Evolutionary conservation across 2,888 invertebrate genomes (phyloP), one percentile per base, ranked within the genome.

Genomic region (Eupithecia vulgata): DNA sequence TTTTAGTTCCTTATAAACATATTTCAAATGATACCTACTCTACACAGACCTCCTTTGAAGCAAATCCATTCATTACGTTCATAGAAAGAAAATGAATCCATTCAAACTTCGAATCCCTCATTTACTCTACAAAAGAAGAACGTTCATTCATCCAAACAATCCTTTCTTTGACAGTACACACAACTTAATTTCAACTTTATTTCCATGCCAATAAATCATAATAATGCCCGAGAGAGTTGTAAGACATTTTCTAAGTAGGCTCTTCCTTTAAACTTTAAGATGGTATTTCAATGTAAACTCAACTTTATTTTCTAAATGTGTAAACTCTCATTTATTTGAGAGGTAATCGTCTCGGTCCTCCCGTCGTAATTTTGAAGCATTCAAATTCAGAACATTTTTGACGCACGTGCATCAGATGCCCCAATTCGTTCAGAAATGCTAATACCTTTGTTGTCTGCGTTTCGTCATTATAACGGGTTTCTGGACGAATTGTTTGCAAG

Each of bases 381-480:
- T 77, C 67, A 42, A 74, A 76, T 74, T 76, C 59, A 70, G 77
- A 74, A 77, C 52, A 72, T 75, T 79, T 78, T 77, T 76, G 74
- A 66, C 77, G 78, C 77, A 78, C 77, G 79, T 79, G 80, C 78
- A 76, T 74, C 70, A 61, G 69, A 75, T 78, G 79, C 73, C 80
- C 78, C 68, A 77, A 74, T 89, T 91, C 90, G 89, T 87, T 86
- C 85, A 85, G 87, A 90, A 86, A 89, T 93, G 93, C 91, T 92
- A 93, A 93, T 92, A 87, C 82, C 89, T 93, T 93, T 92, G 91
- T 92, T 91, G 91, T 92, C 89, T 87, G 88, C 83, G 79, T 88
- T 87, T 83, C 88, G 87, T 91, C 89, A 90, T 80, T 80, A 79
- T 90, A 90, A 90, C 90, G 90, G 91, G 83, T 88, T 88, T 85